phyloP scores from a whole-genome alignment of 2,797 vertebrate genomes.

The Leontopithecus rosalia region DNA sequence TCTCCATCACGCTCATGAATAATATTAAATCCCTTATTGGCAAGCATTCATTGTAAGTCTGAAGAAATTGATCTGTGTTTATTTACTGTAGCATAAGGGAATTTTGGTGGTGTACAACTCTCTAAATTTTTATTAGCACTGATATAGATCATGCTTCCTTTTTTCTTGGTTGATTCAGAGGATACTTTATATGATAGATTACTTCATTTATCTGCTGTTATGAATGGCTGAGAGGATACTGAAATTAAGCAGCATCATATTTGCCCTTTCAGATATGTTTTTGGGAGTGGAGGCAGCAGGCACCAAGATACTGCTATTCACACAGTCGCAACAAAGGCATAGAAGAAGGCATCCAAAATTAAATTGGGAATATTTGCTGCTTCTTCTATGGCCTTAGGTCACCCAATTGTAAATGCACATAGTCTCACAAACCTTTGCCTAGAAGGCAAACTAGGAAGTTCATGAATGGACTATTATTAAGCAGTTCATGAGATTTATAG shows the following conservation, averaged over 20 bases:
- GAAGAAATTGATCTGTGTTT: not conserved
- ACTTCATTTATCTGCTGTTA: not conserved
- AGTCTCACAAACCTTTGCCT: no score
- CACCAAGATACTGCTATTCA: not conserved
- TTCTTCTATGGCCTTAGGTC: not conserved
- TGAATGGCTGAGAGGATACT: not conserved
- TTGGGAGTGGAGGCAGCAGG: not conserved
- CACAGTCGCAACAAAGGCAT: not conserved
- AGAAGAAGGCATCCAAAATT: not conserved
- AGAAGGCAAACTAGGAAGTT: not conserved
- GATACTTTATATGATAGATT: not conserved
- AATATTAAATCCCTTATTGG: rapidly evolving
- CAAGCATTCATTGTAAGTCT: not conserved
- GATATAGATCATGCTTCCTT: not conserved
- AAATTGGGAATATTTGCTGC: not conserved
- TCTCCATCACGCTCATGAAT: not conserved
- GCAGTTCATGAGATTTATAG: not conserved
- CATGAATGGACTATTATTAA: not conserved
- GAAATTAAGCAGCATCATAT: not conserved
- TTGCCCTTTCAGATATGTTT: not conserved
- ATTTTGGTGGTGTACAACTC: not conserved
- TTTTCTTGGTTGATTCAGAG: not conserved
- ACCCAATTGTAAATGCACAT: not conserved
- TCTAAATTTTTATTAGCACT: not conserved
- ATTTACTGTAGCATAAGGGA: not conserved